These are phyloP conservation scores for Archilochus colubris DNA, from an alignment of 2,113 vertebrate genomes.

Conservation along the genomic window DNA sequence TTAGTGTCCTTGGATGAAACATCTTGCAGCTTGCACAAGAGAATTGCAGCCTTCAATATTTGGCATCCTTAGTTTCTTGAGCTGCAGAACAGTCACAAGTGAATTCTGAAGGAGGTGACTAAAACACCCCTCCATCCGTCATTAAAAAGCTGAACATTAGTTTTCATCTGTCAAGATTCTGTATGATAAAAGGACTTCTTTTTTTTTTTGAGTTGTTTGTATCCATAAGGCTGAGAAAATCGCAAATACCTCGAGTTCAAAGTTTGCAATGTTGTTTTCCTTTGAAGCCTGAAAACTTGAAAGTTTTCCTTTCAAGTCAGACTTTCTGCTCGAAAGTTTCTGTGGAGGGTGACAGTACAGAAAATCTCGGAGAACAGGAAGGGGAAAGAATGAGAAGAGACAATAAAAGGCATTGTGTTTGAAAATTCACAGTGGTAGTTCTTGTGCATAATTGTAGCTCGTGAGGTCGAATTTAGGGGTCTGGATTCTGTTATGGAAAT, in stretches of 20 bases:
- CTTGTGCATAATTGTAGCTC: slow-evolving; percentile 47
- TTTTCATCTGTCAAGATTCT: neutral
- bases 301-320: slow-evolving; percentile 15
- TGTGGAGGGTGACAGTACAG: slow-evolving; percentile 29
- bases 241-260: neutral
- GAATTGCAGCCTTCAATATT: neutral
- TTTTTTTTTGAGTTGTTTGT: neutral
- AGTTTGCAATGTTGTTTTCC: neutral
- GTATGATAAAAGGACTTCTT: neutral
- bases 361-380: slow-evolving; percentile 18
- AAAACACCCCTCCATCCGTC: neutral
- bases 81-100: neutral
- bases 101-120: neutral
- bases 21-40: neutral
- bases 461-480: slow-evolving; percentile 59
- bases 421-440: slow-evolving; percentile 7
- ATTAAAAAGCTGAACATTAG: neutral
- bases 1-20: neutral
- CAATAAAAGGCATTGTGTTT: slow-evolving; percentile 40
- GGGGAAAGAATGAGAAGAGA: slow-evolving; percentile 51
- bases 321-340: neutral
- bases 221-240: neutral
- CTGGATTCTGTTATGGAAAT: slow-evolving; percentile 93
- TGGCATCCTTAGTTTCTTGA: neutral
- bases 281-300: neutral